These are phyloP conservation scores for Sarcophaga peregrina DNA, from an alignment of 1,140 invertebrate genomes.

Conservation along the genomic window DNA sequence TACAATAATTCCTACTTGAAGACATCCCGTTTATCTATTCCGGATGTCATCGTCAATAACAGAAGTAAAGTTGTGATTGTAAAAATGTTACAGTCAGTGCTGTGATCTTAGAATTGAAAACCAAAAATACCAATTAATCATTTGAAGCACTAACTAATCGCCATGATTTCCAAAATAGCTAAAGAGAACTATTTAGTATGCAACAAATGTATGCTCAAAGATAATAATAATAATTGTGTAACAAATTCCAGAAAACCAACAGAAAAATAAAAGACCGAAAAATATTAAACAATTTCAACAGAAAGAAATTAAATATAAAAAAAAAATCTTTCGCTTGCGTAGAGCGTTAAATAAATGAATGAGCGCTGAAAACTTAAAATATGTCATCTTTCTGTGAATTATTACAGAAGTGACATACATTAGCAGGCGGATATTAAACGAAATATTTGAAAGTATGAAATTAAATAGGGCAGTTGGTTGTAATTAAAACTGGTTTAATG, in stretches of 20 bases:
- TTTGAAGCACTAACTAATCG: too few relatives aligned
- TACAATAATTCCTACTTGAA: too few relatives aligned
- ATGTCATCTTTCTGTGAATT: not conserved
- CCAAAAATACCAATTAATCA: too few relatives aligned
- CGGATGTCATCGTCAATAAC: too few relatives aligned
- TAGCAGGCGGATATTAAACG: not conserved
- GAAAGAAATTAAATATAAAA: not conserved
- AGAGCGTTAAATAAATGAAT: not conserved
- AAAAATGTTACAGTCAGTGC: too few relatives aligned
- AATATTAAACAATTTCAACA: not conserved
- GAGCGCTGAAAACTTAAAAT: not conserved
- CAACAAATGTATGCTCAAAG: not conserved
- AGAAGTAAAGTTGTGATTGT: too few relatives aligned
- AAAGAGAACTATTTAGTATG: not conserved
- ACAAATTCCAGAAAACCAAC: not conserved
- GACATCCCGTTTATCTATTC: too few relatives aligned
- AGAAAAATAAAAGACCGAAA: not conserved
- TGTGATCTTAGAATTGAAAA: too few relatives aligned
- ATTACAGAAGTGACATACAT: not conserved
- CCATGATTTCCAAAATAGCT: too few relatives aligned
- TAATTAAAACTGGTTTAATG: conserved; percentile 8
- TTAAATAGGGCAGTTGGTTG: not conserved
- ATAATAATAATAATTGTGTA: not conserved
- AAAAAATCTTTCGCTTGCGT: not conserved
- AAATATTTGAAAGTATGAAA: not conserved